Conservation (phyloP, 2,797 vertebrate genomes). For the Chelidonichthys spinosus region DNA sequence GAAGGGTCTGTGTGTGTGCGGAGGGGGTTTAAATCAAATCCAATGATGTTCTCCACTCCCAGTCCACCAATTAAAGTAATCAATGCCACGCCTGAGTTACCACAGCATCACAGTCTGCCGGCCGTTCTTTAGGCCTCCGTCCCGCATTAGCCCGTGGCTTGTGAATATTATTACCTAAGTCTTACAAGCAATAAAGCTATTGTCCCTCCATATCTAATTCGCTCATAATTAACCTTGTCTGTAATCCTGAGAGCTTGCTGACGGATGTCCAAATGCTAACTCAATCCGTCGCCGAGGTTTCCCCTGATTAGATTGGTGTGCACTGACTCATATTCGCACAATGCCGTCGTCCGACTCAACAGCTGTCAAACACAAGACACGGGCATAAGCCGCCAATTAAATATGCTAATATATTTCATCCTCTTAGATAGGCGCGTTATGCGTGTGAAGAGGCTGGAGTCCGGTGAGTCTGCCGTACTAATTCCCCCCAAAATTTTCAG, state of each 20-base stretch:
- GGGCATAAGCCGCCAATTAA: conserved; percentile 68
- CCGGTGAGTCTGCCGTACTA: conserved; percentile 35
- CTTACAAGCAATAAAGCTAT: conserved; percentile 59
- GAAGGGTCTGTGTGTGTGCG: conserved; percentile 27
- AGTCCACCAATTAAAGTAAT: conserved; percentile 74
- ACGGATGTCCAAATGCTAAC: conserved; percentile 75
- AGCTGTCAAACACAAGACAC: conserved; percentile 76
- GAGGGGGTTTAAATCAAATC: conserved; percentile 59
- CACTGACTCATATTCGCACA: conserved; percentile 75
- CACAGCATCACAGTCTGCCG: conserved; percentile 36
- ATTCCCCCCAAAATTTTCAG: conserved; percentile 54
- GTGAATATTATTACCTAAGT: conserved; percentile 61
- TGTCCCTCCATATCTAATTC: conserved; percentile 66
- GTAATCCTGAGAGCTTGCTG: conserved; percentile 74
- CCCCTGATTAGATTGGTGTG: conserved; percentile 74
- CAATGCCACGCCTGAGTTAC: conserved; percentile 68
- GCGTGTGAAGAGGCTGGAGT: conserved; percentile 47
- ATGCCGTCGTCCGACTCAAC: conserved; percentile 72
- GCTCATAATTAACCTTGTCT: conserved; percentile 75
- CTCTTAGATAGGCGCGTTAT: conserved; percentile 69
- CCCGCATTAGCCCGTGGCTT: conserved; percentile 44
- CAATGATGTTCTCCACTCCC: conserved; percentile 65
- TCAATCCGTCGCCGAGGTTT: conserved; percentile 65
- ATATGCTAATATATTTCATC: conserved; percentile 79
- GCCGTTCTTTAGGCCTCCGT: conserved; percentile 27